Conservation (phyloP, 2,113 vertebrate species). For the Nothobranchius furzeri region DNA sequence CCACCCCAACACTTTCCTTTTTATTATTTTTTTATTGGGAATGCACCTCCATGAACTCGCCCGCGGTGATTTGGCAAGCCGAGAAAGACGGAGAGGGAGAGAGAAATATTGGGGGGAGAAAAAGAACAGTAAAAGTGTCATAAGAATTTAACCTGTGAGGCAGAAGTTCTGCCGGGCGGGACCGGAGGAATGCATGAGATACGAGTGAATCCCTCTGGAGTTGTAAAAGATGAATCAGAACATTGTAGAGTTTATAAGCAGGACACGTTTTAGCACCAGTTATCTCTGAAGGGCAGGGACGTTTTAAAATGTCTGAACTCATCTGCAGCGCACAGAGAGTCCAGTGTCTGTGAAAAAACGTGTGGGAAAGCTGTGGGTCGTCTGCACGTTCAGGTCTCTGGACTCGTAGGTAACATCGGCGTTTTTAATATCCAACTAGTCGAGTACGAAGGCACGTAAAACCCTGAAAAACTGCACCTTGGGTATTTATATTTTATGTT, state of each 20-base stretch:
- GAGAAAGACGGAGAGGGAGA: not conserved
- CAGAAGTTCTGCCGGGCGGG: conserved; percentile 31
- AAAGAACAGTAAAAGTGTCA: conserved; percentile 8
- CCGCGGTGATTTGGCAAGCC: conserved; percentile 20
- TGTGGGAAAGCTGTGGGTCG: conserved; percentile 10
- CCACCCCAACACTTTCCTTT: conserved; percentile 7
- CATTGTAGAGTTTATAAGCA: conserved; percentile 55
- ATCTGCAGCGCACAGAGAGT: conserved; percentile 39
- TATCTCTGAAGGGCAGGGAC: conserved; percentile 60
- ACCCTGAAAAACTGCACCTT: conserved; percentile 1
- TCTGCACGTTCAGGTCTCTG: conserved; percentile 9
- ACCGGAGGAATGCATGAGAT: conserved; percentile 35
- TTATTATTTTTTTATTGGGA: conserved; percentile 25
- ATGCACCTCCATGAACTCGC: conserved; percentile 22
- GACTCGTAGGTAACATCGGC: too few relatives aligned
- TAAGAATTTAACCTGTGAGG: conserved; percentile 31
- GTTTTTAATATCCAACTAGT: too few relatives aligned
- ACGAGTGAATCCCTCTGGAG: conserved; percentile 32
- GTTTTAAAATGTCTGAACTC: conserved; percentile 49
- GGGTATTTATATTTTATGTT: conserved; percentile 19
- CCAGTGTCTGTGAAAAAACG: conserved; percentile 45
- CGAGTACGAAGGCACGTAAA: not conserved
- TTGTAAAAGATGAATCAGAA: conserved; percentile 65
- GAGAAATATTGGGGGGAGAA: conserved; percentile 11
- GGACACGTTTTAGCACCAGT: conserved; percentile 53